phyloP scores from a whole-genome alignment of 1,140 invertebrate species.

The Cotesia glomerata region DNA sequence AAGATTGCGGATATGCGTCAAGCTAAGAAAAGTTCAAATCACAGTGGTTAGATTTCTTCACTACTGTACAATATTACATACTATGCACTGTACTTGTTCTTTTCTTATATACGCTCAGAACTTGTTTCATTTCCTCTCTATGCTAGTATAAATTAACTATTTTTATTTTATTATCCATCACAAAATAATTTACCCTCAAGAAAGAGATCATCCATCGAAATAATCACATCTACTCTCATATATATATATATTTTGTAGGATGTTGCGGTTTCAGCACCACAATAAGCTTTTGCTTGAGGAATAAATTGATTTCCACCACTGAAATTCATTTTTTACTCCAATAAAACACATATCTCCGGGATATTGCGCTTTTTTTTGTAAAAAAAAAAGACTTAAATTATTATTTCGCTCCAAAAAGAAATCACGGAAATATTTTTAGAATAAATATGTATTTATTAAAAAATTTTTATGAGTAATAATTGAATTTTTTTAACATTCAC shows the following conservation, averaged over 20 bases:
- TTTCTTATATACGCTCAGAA: neutral
- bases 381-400: neutral
- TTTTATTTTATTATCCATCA: neutral
- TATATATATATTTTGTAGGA: neutral
- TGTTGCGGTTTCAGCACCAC: slow-evolving; percentile 15
- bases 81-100: neutral
- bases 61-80: neutral
- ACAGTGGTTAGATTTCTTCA: neutral
- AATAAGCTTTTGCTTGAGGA: slow-evolving; percentile 1
- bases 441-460: too few species aligned
- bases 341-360: neutral
- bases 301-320: slow-evolving; percentile 13
- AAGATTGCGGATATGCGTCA: slow-evolving; percentile 3
- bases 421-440: too few species aligned
- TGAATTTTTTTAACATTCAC: too few species aligned
- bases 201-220: slow-evolving; percentile 19
- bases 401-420: too few species aligned
- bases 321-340: neutral
- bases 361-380: neutral
- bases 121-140: neutral
- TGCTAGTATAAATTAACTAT: neutral
- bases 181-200: neutral
- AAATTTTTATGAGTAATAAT: too few species aligned
- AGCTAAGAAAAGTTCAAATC: neutral
- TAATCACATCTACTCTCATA: neutral